Evolutionary conservation across 2,113 vertebrate species (phyloP).

Genomic region (Saccopteryx bilineata): DNA sequence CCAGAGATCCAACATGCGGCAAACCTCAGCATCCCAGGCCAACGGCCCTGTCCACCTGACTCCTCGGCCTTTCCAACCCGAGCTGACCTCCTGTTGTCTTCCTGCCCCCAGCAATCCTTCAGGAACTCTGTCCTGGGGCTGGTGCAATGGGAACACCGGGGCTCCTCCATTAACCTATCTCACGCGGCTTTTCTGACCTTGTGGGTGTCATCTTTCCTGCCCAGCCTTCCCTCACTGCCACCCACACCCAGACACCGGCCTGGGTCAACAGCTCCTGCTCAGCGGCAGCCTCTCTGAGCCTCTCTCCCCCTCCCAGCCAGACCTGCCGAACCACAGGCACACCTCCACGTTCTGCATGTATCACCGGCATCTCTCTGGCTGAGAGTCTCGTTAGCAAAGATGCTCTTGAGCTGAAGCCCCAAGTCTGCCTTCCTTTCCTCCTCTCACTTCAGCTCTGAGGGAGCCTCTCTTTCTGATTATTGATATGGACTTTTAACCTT

Average conservation of each 20-base stretch:
- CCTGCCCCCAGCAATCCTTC: background rate
- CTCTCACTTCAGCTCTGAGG: background rate
- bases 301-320: background rate
- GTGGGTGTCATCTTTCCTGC: background rate
- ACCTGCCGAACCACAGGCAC: background rate
- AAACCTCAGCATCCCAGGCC: background rate
- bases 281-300: background rate
- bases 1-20: background rate
- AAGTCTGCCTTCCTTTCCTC: background rate
- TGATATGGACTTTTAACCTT: background rate
- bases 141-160: background rate
- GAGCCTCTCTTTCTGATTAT: slow-evolving; percentile 2
- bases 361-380: background rate
- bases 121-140: background rate
- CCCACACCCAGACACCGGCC: background rate
- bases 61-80: background rate
- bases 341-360: background rate
- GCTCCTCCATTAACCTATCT: background rate
- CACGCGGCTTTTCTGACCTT: background rate
- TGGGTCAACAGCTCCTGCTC: background rate
- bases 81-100: background rate
- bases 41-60: background rate
- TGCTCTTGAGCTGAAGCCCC: background rate
- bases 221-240: background rate
- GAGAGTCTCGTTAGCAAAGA: background rate